phyloP scores from a whole-genome alignment of 1,140 invertebrate species.

The Drosophila trapezifrons region DNA sequence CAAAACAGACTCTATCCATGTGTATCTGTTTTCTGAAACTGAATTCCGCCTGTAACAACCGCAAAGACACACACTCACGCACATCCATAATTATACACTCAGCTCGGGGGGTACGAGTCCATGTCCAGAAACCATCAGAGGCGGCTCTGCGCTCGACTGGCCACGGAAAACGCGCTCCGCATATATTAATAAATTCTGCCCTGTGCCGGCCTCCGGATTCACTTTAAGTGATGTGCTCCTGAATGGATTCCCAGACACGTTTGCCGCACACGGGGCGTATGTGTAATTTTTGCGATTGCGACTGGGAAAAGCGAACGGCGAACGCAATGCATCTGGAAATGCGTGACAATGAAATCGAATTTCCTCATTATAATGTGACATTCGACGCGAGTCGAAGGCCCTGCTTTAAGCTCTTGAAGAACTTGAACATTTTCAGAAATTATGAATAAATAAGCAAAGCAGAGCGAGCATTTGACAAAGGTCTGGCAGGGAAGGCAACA shows the following conservation, averaged over 20 bases:
- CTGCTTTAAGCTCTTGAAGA: too few species aligned
- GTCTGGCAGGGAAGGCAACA: neutral
- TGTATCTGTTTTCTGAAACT: neutral
- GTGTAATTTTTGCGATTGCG: slow-evolving; percentile 64
- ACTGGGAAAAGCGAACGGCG: neutral
- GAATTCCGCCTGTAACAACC: slow-evolving; percentile 13
- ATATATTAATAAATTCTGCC: slow-evolving; percentile 73
- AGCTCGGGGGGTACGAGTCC: slow-evolving; percentile 20
- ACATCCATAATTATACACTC: slow-evolving; percentile 45
- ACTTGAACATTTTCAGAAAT: slow-evolving; percentile 25
- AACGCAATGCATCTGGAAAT: slow-evolving; percentile 31
- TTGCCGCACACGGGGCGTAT: slow-evolving; percentile 62
- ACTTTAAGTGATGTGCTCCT: slow-evolving; percentile 31
- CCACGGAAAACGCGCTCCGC: slow-evolving; percentile 61
- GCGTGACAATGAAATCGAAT: slow-evolving; percentile 81
- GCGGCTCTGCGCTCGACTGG: slow-evolving; percentile 37
- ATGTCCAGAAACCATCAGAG: slow-evolving; percentile 32
- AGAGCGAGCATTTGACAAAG: neutral
- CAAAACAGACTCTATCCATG: neutral
- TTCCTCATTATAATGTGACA: slow-evolving; percentile 75
- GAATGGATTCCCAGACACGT: slow-evolving; percentile 76
- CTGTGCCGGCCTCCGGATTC: slow-evolving; percentile 6
- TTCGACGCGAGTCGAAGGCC: slow-evolving; percentile 27
- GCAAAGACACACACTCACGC: slow-evolving; percentile 13
- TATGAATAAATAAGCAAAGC: slow-evolving; percentile 24